A percentile compares a stretch with the other conserved stretches of the same genome.
Conservation (phyloP, 2,113 vertebrate species). For the Gracilinanus agilis region DNA sequence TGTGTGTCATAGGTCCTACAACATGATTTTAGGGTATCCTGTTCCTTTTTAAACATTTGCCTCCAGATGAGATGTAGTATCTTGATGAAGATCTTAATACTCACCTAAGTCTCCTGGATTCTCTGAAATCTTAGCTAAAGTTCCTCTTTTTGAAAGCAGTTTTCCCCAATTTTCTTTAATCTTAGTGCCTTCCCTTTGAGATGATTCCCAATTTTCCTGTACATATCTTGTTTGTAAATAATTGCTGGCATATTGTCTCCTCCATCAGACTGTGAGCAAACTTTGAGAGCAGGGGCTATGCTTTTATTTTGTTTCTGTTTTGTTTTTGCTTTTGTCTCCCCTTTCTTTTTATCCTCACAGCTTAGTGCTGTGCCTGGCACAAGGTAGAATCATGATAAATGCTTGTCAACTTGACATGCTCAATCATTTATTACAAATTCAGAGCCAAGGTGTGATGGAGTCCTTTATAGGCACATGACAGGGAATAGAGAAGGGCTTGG, state of each 20-base stretch:
- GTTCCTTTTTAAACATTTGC: not conserved
- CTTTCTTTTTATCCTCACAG: not conserved
- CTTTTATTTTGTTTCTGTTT: not conserved
- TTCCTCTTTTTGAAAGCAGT: not conserved
- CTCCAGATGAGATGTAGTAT: not conserved
- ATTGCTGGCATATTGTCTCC: not conserved
- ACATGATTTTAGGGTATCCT: not conserved
- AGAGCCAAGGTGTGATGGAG: not conserved
- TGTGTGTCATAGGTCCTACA: no score
- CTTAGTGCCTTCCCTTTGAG: not conserved
- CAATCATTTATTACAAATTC: not conserved
- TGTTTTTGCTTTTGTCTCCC: not conserved
- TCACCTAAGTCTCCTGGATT: not conserved
- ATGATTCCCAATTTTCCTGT: not conserved
- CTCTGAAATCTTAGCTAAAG: not conserved
- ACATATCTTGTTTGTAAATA: not conserved
- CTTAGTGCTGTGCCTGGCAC: not conserved
- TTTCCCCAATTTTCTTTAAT: not conserved
- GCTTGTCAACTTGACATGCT: not conserved
- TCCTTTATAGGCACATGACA: not conserved
- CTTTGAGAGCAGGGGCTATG: not conserved
- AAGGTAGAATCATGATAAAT: not conserved
- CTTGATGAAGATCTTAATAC: not conserved
- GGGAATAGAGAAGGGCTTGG: no score
- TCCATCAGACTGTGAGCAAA: not conserved